phyloP scores from a whole-genome alignment of 2,888 invertebrate species.

The Punctoribates punctum region DNA sequence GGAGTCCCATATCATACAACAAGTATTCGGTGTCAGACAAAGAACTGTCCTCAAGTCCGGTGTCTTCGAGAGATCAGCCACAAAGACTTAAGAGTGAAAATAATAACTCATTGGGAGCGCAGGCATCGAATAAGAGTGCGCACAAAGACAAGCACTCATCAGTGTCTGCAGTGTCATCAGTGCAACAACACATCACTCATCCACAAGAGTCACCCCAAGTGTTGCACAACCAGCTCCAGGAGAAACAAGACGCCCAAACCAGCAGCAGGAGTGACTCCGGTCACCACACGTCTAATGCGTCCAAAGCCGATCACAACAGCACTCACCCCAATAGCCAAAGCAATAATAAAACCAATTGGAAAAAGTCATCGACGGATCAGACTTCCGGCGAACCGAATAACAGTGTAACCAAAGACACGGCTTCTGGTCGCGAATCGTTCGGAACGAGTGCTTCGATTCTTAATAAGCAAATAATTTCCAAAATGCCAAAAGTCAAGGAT shows the following conservation, averaged over 20 bases:
- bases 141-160: slow-evolving; percentile 34
- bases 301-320: neutral
- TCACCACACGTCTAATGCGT: neutral
- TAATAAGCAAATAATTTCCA: neutral
- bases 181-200: slow-evolving; percentile 29
- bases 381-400: neutral
- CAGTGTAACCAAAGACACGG: neutral
- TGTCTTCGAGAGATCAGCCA: neutral
- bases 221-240: neutral
- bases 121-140: slow-evolving; percentile 27
- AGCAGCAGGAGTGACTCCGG: too few relatives aligned
- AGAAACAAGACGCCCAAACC: neutral
- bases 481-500: slow-evolving; percentile 29
- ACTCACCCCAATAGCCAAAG: neutral
- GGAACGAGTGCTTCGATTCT: slow-evolving; percentile 11
- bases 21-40: neutral
- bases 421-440: slow-evolving; percentile 5
- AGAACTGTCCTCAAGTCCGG: slow-evolving; percentile 28
- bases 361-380: neutral
- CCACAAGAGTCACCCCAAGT: slow-evolving; percentile 32
- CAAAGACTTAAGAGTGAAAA: neutral
- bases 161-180: slow-evolving; percentile 35
- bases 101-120: slow-evolving; percentile 19
- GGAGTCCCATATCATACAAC: neutral
- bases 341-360: slow-evolving; percentile 6